Conservation (phyloP, 1,140 invertebrate species). For the Neuroterus valhalla region DNA sequence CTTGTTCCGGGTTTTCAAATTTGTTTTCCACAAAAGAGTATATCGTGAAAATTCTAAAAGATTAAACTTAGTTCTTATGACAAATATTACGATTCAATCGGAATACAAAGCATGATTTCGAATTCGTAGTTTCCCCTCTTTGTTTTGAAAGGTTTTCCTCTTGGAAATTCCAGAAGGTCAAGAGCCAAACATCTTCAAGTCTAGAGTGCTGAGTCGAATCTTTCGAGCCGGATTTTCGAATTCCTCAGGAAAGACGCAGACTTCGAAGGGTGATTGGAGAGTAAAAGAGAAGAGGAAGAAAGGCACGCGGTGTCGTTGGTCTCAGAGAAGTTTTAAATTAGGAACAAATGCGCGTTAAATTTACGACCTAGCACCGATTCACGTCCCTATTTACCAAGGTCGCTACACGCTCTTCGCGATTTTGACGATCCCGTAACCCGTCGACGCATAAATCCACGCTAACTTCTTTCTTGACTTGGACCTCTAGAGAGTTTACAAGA, state of each 20-base stretch:
- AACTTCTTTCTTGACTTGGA: constrained; percentile 40
- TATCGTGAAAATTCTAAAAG: neutral
- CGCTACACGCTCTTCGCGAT: constrained; percentile 34
- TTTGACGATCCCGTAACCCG: constrained; percentile 56
- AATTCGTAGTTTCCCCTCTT: too few relatives aligned
- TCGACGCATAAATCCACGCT: constrained; percentile 54
- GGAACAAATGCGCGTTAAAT: constrained; percentile 60
- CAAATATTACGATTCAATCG: neutral
- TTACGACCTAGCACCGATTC: constrained; percentile 60
- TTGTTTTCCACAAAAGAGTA: neutral
- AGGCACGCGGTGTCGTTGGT: constrained; percentile 16
- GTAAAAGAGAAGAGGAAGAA: constrained; percentile 2
- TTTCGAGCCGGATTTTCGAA: neutral
- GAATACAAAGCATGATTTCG: too few relatives aligned
- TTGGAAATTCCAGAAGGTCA: too few relatives aligned
- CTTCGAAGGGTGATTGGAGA: neutral
- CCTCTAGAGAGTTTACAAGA: neutral
- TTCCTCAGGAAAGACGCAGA: constrained; percentile 20
- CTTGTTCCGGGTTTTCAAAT: neutral
- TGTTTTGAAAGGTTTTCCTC: too few relatives aligned
- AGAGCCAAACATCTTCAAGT: neutral
- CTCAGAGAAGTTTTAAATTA: constrained; percentile 59
- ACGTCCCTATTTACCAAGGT: constrained; percentile 39
- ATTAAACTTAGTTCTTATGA: neutral
- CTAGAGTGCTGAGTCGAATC: neutral